Conservation (phyloP, 1,140 invertebrate species). For the Oedothorax gibbosus region DNA sequence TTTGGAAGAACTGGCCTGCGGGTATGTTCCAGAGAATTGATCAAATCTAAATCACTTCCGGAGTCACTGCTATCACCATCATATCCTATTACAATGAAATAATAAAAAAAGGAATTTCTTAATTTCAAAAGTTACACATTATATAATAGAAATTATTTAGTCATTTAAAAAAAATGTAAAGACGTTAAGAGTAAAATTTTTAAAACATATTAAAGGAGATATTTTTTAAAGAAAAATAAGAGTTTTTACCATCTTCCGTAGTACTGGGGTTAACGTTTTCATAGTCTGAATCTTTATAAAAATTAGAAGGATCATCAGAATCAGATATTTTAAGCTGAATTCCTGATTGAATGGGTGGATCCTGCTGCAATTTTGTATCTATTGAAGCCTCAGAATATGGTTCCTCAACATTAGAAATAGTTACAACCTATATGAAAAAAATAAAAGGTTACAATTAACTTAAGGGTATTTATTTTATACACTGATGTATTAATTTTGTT, state of each 20-base stretch:
- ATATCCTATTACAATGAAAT: conserved; percentile 68
- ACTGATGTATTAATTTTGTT: too few relatives aligned
- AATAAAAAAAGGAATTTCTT: neutral
- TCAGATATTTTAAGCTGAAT: conserved; percentile 4
- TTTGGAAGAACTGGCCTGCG: conserved; percentile 74
- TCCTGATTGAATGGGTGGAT: neutral
- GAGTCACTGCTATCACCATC: conserved; percentile 76
- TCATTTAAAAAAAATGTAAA: neutral
- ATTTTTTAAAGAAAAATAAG: conserved; percentile 3
- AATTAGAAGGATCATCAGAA: conserved; percentile 65
- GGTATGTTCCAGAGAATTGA: conserved; percentile 71
- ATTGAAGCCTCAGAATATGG: conserved; percentile 8
- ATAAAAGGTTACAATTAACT: neutral
- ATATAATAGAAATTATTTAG: neutral
- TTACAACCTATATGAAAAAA: neutral
- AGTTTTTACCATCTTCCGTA: conserved; percentile 68
- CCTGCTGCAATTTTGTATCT: conserved; percentile 4
- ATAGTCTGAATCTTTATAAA: conserved; percentile 68
- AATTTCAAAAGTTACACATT: neutral
- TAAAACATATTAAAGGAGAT: neutral
- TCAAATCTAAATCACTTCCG: conserved; percentile 76
- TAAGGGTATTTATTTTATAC: too few relatives aligned
- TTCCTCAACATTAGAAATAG: neutral
- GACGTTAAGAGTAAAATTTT: too few relatives aligned
- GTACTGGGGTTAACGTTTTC: conserved; percentile 68